phyloP scores from a whole-genome alignment of 2,113 vertebrate genomes.

The Malurus melanocephalus region DNA sequence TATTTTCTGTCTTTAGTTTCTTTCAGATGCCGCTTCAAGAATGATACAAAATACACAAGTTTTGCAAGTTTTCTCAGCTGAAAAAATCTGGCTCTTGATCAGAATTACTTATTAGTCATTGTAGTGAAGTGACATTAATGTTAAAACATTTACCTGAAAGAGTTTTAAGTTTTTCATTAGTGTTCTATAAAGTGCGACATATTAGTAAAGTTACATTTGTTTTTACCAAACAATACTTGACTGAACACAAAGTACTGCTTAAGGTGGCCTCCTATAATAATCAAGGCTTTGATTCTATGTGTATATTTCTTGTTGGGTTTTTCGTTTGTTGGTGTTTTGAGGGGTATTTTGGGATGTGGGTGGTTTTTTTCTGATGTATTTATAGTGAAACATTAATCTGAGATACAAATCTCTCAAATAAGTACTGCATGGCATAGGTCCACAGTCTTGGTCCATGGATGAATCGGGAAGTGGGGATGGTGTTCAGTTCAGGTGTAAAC shows the following conservation, averaged over 20 bases:
- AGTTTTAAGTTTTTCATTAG: not conserved
- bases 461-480: rapidly evolving
- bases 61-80: not conserved
- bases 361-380: not conserved
- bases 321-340: not conserved
- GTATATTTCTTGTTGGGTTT: not conserved
- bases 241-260: not conserved
- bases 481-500: not conserved
- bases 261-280: not conserved
- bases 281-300: not conserved
- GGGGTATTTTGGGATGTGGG: rapidly evolving
- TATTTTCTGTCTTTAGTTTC: not conserved
- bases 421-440: not conserved
- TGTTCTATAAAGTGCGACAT: not conserved
- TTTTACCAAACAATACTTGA: not conserved
- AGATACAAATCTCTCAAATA: not conserved
- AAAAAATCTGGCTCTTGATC: not conserved
- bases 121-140: not conserved
- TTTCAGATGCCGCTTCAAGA: not conserved
- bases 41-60: not conserved
- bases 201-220: not conserved
- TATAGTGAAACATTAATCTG: not conserved
- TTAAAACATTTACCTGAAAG: not conserved
- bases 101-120: not conserved
- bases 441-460: too few species aligned